Evolutionary conservation across 2,888 invertebrate genomes (phyloP).

Genomic region (Phortica okadai): DNA sequence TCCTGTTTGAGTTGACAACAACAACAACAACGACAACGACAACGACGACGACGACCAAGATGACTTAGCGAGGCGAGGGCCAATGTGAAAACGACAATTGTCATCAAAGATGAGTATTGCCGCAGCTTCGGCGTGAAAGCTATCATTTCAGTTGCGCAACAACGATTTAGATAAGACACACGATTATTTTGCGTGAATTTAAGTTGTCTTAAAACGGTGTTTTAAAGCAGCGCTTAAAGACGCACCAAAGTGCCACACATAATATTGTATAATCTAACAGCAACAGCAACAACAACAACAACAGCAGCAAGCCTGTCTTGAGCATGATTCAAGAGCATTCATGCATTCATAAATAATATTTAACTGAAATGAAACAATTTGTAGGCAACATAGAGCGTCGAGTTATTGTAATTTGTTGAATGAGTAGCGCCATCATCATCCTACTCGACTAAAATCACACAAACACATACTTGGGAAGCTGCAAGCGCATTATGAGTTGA

Average conservation of each 20-base stretch:
- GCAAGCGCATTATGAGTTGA: constrained; percentile 61
- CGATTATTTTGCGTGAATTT: too few relatives aligned
- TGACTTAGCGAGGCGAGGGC: neutral
- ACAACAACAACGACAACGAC: neutral
- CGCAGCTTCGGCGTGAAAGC: neutral
- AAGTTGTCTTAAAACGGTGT: too few relatives aligned
- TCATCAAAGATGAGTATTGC: constrained; percentile 5
- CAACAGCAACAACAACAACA: neutral
- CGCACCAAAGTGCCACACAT: too few relatives aligned
- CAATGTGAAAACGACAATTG: constrained; percentile 3
- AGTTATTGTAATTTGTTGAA: constrained; percentile 17
- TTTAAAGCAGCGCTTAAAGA: too few relatives aligned
- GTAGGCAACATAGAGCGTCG: constrained; percentile 9
- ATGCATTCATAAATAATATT: constrained; percentile 13
- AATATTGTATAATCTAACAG: too few relatives aligned
- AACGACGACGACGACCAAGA: neutral
- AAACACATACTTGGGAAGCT: neutral
- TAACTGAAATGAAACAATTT: constrained; percentile 16
- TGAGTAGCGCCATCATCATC: neutral
- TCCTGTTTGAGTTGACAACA: neutral
- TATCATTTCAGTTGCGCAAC: constrained; percentile 12
- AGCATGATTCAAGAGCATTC: neutral
- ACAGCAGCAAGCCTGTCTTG: neutral
- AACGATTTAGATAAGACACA: neutral
- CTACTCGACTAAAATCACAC: neutral